Conservation (phyloP, 2,888 invertebrate species). For the Erebia epiphron region DNA sequence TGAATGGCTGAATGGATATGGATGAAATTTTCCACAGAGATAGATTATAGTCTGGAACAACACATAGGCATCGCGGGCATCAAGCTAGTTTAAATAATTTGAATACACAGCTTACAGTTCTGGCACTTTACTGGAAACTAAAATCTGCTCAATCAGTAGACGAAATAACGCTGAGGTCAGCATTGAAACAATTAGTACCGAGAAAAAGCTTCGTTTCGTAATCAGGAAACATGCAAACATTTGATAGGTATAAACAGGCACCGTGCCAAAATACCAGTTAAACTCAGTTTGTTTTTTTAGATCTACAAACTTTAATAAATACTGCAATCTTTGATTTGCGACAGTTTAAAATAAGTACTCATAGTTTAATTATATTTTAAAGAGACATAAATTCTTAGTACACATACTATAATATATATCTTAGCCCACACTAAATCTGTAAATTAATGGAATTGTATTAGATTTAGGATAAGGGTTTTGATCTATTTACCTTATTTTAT, state of each 20-base stretch:
- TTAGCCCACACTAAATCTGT: too few relatives aligned
- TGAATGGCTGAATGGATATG: too few relatives aligned
- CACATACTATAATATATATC: too few relatives aligned
- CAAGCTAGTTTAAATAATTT: too few relatives aligned
- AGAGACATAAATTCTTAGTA: too few relatives aligned
- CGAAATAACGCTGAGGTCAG: neutral
- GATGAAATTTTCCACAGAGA: too few relatives aligned
- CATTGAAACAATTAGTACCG: neutral
- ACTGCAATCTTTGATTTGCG: neutral
- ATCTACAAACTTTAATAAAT: neutral
- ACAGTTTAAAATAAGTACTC: neutral
- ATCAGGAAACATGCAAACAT: constrained; percentile 21
- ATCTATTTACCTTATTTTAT: too few relatives aligned
- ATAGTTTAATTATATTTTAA: too few relatives aligned
- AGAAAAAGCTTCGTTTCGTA: constrained; percentile 14
- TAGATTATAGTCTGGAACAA: too few relatives aligned
- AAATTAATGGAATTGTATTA: too few relatives aligned
- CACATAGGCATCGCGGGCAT: too few relatives aligned
- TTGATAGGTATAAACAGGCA: constrained; percentile 34
- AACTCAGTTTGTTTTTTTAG: constrained; percentile 20
- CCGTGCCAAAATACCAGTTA: constrained; percentile 29
- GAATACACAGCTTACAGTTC: neutral
- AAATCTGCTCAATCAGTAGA: neutral
- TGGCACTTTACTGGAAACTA: neutral
- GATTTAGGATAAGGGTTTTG: too few relatives aligned